Percentiles rank a stretch among this genome's conserved stretches.
Evolutionary conservation across 2,113 vertebrate genomes (phyloP).

Genomic region (Pterocles gutturalis): DNA sequence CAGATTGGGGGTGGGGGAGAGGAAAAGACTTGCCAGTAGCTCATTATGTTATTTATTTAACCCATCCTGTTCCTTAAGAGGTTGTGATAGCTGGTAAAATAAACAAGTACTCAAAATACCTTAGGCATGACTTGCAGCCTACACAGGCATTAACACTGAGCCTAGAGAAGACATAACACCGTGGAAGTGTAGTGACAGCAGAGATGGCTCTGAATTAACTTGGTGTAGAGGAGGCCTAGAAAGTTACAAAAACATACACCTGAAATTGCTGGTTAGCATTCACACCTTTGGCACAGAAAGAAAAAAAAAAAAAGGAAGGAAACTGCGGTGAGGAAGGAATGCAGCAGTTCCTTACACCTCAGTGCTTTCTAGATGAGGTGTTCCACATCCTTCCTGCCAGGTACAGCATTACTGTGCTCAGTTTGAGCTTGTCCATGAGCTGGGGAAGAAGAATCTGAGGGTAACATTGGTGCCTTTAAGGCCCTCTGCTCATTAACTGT

Average conservation of each 20-base stretch:
- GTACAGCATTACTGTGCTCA: background rate
- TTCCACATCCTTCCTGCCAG: background rate
- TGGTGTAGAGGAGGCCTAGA: background rate
- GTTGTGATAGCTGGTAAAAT: slow-evolving; percentile 12
- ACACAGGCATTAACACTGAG: background rate
- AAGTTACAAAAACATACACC: background rate
- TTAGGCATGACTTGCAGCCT: background rate
- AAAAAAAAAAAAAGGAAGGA: background rate
- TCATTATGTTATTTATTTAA: slow-evolving; percentile 19
- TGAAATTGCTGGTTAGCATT: background rate
- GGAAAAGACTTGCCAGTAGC: background rate
- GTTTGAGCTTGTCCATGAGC: background rate
- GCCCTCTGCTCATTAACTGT: background rate
- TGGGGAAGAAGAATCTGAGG: background rate
- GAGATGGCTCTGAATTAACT: background rate
- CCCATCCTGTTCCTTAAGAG: slow-evolving; percentile 19
- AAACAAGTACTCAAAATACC: slow-evolving; percentile 26
- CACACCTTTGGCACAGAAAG: background rate
- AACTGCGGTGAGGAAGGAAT: slow-evolving; percentile 15
- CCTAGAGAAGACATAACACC: background rate
- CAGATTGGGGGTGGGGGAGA: background rate
- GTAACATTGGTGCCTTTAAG: background rate
- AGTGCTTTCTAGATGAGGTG: background rate
- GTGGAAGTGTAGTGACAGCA: background rate
- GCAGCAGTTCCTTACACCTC: slow-evolving; percentile 1